A percentile compares a stretch with the other conserved stretches of the same genome.
Evolutionary conservation across 2,888 invertebrate species (phyloP).

Genomic region (Dicyrtoma fusca): DNA sequence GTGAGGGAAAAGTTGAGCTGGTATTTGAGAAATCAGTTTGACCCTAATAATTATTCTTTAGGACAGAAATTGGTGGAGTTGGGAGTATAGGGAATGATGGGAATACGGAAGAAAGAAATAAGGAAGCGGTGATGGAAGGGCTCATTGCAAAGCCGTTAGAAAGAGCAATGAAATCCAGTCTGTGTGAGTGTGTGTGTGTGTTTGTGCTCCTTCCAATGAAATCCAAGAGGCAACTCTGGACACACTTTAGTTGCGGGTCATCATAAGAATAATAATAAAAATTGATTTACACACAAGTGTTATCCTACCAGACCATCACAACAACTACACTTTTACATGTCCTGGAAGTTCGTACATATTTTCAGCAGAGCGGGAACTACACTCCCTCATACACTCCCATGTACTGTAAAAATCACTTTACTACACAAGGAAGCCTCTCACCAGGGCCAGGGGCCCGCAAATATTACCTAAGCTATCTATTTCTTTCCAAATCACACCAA

Average conservation of each 20-base stretch:
- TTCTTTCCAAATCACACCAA: no score
- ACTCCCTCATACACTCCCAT: no score
- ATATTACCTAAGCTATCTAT: no score
- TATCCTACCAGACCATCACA: background rate
- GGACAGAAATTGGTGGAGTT: background rate
- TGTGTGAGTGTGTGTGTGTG: constrained; percentile 3
- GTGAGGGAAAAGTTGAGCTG: background rate
- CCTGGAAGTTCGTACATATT: no score
- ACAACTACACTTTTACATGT: no score
- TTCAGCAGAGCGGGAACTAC: no score
- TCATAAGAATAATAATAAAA: no score
- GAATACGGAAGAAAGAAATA: background rate
- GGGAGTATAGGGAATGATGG: background rate
- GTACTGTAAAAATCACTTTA: no score
- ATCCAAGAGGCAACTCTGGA: no score
- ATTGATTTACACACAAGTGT: background rate
- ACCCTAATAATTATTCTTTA: background rate
- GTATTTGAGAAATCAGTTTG: background rate
- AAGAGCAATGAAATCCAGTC: background rate
- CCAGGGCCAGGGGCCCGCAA: no score
- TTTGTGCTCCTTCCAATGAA: background rate
- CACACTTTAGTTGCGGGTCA: no score
- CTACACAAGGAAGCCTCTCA: no score
- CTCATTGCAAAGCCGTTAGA: background rate
- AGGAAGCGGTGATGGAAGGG: background rate